Evolutionary conservation across 2,797 vertebrate genomes (phyloP), one percentile per base, ranked within the genome.

Genomic region (Channallabes apus): DNA sequence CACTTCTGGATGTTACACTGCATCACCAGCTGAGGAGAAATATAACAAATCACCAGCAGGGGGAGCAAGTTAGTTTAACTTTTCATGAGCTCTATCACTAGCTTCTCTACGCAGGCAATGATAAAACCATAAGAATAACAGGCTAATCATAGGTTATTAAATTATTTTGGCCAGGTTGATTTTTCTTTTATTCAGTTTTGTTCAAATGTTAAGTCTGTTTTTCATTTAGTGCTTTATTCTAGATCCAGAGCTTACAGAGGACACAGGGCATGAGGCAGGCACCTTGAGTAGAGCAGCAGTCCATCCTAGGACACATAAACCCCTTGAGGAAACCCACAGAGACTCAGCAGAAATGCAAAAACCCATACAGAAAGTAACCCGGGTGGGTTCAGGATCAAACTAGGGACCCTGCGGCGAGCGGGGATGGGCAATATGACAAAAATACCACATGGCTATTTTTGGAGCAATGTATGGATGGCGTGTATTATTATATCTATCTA

Each of bases 1-100:
- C 97, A 99, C 91, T 99, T 98, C 89, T 97, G 97, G 68, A 96
- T 94, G 93, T 99, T 98, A 91, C 97, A 98, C 87, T 99, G 98
- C 88, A 96, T 98, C 93, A 99, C 95, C 93, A 99, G 94, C 98
- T 99, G 95, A 89, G 93, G 94, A 88, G 29, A 32, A 84, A 88
- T 78, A 88, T 64, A 82, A 82, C 85, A 78, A 54, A 64, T 35
- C 72, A 80, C 88, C 81, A 86, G 84, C 86, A 87, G 89, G 80
- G 75, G 89, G 89, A 62, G 89, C 87, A 79, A 65, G 72, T 82
- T 67, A 88, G 83, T 61, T 12, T 41, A 69, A 61, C 83, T 32
- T 38, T 78, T 32, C 27, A 27, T 76, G n/a, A 56, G 46, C 46
- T 76, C 15, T 29, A 14, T 3, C 58, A 8, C 8, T 35, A 20